Evolutionary conservation across 2,888 invertebrate species (phyloP).

Genomic region (Bugulina stolonifera): DNA sequence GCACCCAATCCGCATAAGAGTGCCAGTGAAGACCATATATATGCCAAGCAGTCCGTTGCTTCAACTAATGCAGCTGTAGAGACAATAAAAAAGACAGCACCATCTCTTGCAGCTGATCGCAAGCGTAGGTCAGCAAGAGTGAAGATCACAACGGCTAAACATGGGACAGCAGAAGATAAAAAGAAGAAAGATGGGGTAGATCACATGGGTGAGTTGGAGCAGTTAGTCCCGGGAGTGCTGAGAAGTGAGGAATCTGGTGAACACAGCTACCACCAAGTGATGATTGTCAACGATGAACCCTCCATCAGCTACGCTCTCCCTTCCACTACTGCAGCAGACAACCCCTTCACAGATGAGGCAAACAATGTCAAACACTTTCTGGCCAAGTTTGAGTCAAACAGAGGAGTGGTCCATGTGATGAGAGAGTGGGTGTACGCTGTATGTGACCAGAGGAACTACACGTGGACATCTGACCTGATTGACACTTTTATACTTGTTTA

Average conservation of each 20-base stretch:
- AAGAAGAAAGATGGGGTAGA: background rate
- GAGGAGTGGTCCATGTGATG: conserved; percentile 14
- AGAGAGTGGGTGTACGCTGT: background rate
- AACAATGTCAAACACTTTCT: background rate
- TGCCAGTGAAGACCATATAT: background rate
- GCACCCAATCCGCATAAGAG: background rate
- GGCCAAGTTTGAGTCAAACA: background rate
- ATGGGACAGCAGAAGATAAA: background rate
- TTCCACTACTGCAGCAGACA: background rate
- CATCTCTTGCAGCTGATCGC: background rate
- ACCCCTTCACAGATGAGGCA: background rate
- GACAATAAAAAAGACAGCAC: background rate
- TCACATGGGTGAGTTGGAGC: background rate
- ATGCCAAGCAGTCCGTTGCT: background rate
- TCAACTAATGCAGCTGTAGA: background rate
- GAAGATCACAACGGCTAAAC: background rate
- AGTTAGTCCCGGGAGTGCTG: background rate
- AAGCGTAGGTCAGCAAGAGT: conserved; percentile 15
- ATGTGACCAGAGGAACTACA: background rate
- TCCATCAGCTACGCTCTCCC: background rate
- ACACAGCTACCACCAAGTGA: background rate
- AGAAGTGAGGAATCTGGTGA: background rate
- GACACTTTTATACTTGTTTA: background rate
- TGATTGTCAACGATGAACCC: background rate
- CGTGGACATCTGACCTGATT: background rate